Evolutionary conservation across 2,888 invertebrate genomes (phyloP).

Genomic region (Odiellus spinosus): DNA sequence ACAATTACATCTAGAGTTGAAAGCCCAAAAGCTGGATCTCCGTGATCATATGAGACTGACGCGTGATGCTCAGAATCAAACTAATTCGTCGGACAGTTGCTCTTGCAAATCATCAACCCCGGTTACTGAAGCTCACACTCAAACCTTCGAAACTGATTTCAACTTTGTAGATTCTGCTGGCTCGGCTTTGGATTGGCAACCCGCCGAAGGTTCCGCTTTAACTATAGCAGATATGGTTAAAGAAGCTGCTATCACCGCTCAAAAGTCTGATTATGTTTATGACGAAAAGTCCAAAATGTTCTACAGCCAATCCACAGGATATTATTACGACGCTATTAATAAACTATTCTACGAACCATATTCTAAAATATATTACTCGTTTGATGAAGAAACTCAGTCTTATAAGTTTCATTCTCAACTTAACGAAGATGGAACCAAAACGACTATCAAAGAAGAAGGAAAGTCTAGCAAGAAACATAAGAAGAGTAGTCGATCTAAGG

Average conservation of each 20-base stretch:
- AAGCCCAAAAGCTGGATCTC: no score
- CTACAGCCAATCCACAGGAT: conserved; percentile 71
- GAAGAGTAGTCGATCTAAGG: no score
- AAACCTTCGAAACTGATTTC: no score
- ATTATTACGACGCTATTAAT: conserved; percentile 74
- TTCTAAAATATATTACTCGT: conserved; percentile 65
- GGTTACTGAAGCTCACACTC: no score
- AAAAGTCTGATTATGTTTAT: conserved; percentile 46
- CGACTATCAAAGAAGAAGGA: no score
- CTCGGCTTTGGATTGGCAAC: conserved; percentile 8
- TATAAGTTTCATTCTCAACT: conserved; percentile 67
- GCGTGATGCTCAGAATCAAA: no score
- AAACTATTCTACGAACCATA: conserved; percentile 77
- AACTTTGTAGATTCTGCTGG: conserved; percentile 1
- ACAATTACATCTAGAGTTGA: no score
- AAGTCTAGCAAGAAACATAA: no score
- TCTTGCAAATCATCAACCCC: no score
- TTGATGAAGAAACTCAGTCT: conserved; percentile 53
- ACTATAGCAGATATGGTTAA: conserved; percentile 16
- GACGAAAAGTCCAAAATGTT: conserved; percentile 73
- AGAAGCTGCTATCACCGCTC: conserved; percentile 12
- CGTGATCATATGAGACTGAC: no score
- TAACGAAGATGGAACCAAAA: background rate
- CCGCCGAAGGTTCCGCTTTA: conserved; percentile 7
- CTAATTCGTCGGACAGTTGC: no score